phyloP scores from a whole-genome alignment of 2,113 vertebrate species.

The Globicephala melas region DNA sequence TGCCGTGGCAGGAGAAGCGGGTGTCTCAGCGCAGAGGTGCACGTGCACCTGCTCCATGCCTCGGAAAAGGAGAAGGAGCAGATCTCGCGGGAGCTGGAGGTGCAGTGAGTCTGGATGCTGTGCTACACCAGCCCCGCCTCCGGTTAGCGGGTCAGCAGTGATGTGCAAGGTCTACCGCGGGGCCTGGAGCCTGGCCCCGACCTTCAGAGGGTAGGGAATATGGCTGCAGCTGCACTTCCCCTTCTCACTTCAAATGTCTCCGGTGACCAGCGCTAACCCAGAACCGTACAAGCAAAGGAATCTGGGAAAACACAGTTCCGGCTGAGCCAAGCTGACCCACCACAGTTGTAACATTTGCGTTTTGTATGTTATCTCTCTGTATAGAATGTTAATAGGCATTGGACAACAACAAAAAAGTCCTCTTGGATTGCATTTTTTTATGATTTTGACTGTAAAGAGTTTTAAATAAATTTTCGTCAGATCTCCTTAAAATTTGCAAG shows the following conservation, averaged over 20 bases:
- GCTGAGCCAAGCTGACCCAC: neutral
- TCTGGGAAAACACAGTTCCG: neutral
- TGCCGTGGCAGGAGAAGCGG: rapidly evolving
- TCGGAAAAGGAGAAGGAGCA: neutral
- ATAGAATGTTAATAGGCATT: neutral
- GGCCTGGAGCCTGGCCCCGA: neutral
- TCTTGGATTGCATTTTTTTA: neutral
- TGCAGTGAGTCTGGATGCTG: rapidly evolving
- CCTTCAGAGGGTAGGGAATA: neutral
- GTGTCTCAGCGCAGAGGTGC: neutral
- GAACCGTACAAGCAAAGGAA: slow-evolving; percentile 33
- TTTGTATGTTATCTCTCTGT: neutral
- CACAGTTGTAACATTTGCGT: neutral
- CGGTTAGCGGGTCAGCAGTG: too few species aligned
- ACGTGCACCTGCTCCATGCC: rapidly evolving
- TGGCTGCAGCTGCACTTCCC: neutral
- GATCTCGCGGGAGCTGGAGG: neutral
- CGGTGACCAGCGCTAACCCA: neutral
- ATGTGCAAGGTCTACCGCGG: rapidly evolving
- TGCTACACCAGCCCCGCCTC: neutral
- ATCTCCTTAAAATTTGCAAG: neutral
- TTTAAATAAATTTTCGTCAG: neutral
- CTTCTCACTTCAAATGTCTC: neutral
- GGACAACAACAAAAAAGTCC: neutral
- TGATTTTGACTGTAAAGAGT: slow-evolving; percentile 6